Conservation (phyloP, 1,140 invertebrate species). For the Cryptotermes secundus region DNA sequence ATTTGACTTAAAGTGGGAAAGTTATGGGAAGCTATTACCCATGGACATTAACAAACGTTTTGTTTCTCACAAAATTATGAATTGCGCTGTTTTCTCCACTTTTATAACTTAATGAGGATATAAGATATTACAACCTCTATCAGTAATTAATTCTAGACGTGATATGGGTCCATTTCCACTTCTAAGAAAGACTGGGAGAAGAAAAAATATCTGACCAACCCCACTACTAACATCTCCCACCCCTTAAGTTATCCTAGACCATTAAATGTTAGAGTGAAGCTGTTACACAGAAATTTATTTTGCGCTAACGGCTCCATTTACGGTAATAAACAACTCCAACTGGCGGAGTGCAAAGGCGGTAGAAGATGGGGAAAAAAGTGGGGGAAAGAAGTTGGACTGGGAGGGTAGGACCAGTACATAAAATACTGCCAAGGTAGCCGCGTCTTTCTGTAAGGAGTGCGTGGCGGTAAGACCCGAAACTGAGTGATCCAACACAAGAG, state of each 20-base stretch:
- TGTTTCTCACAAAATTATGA: not conserved
- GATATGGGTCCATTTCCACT: not conserved
- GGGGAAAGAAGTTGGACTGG: not conserved
- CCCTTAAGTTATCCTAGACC: conserved; percentile 6
- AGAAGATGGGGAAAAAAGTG: not conserved
- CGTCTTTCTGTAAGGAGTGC: not conserved
- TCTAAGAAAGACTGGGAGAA: not conserved
- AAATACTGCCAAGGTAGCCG: not conserved
- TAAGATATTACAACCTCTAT: not conserved
- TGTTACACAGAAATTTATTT: conserved; percentile 19
- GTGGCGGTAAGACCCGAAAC: not conserved
- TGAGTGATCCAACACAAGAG: not conserved
- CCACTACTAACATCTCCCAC: not conserved
- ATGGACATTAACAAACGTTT: not conserved
- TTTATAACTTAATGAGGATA: not conserved
- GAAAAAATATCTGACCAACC: conserved; percentile 3
- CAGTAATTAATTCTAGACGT: not conserved
- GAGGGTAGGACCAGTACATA: conserved; percentile 11
- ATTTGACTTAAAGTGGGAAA: not conserved
- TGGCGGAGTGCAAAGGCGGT: not conserved
- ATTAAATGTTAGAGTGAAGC: conserved; percentile 19
- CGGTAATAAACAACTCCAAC: conserved; percentile 7
- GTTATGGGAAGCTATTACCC: not conserved
- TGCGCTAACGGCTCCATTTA: conserved; percentile 6
- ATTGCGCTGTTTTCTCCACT: not conserved